Base-by-base conservation (phyloP, 2,888 invertebrate species). In the Hirtodrosophila confusa region DNA sequence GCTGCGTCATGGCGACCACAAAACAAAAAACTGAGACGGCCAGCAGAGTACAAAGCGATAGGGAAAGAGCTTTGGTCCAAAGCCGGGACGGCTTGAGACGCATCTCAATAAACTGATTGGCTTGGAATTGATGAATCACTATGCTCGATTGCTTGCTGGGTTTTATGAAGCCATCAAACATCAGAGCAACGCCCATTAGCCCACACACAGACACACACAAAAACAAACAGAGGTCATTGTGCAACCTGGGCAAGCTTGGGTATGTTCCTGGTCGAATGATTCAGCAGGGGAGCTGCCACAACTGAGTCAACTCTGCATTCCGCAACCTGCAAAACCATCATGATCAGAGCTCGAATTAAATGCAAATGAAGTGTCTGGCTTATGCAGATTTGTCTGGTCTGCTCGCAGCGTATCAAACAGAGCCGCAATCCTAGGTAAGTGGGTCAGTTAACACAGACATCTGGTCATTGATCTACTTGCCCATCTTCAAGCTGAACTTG, bases 1-100 rank as follows among this genome's bases (percentile, higher is more conserved):
- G 80, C 87, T 82, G 85, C 85, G 82, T 82, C 82, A 82, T 80
- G 17, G 17, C 88, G 80, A 70, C 50, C 69, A 73, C 63, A 69
- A 83, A 67, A 63, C 53, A 65, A 63, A 62, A 74, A 40, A 50
- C 63, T 39, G 48, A 43, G 50, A 53, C 37, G 64, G 47, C 10
- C 57, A 66, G 40, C 56, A 45, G 17, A 17, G 47, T 55, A 43
- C 23, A 65, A 56, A 44, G 33, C 49, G 54, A 39, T 35, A 41
- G 53, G 47, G 24, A 43, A 60, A 50, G 9, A 31, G 7, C 31
- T 31, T 31, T 31, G 31, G 27, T 27, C 27, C 17, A 70, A 45
- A 33, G 8, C 23, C 36, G 45, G 36, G 48, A 55, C 54, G 24
- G 57, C 55, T 54, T 50, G 37, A 64, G 58, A 64, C 57, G 61